Evolutionary conservation across 2,113 vertebrate species (phyloP).

Genomic region (Laticauda laticaudata): DNA sequence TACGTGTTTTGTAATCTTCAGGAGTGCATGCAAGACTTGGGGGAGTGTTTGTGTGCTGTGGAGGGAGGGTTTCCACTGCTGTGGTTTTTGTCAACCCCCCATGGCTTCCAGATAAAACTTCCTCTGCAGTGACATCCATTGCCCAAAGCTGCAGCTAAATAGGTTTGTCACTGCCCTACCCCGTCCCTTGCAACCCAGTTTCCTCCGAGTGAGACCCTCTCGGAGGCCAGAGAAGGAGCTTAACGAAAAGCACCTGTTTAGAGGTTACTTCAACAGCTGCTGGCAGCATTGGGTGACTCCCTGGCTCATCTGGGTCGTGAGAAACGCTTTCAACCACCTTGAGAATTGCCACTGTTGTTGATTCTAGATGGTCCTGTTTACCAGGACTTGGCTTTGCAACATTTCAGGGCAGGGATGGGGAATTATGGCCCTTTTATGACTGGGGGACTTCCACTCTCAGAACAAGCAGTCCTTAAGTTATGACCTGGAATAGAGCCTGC

Average conservation of each 20-base stretch:
- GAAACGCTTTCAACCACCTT: background rate
- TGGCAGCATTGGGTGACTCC: background rate
- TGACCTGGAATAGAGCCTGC: too few relatives aligned
- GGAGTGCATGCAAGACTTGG: background rate
- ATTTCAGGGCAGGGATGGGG: background rate
- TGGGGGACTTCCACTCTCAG: background rate
- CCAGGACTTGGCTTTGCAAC: background rate
- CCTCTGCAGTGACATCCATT: background rate
- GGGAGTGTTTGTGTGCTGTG: background rate
- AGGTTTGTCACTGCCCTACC: background rate
- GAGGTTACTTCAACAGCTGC: background rate
- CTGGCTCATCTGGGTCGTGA: background rate
- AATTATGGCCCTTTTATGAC: background rate
- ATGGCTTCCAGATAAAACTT: background rate
- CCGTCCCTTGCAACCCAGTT: background rate
- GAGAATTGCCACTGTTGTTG: background rate
- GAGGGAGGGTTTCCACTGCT: background rate
- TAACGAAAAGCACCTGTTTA: slow-evolving; percentile 26
- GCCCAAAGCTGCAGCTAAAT: background rate
- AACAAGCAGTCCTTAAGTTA: too few relatives aligned
- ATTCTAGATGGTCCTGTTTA: background rate
- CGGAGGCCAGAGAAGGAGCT: background rate
- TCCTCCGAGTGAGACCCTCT: background rate
- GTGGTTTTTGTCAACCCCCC: background rate
- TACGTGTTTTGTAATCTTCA: background rate